Base-by-base conservation (phyloP, 2,888 invertebrate genomes). In the Drosophila birchii region DNA sequence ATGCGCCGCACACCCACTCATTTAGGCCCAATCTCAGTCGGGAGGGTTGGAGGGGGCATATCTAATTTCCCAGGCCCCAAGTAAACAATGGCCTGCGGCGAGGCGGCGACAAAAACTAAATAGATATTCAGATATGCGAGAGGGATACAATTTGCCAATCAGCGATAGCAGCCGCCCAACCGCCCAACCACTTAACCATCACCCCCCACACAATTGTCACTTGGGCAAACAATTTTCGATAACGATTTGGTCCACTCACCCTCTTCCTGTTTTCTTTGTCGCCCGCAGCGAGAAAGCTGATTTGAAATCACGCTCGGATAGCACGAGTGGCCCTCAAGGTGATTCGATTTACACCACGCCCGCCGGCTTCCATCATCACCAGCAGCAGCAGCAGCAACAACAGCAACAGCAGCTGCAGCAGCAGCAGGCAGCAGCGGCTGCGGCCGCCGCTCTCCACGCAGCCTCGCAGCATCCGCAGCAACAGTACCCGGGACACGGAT, bases 281-380 rank as follows among this genome's bases (percentile, higher is more conserved):
- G 54, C 38, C 62, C 34, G 12, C 77, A 93, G 93, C 89, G 93
- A 93, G 86, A 93, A 93, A 78, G 92, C 93, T 76, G 93, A 93
- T 86, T 89, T 93, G 84, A 93, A 93, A 84, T 92, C 93, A 76
- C 92, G 93, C 72, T 92, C 92, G 56, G 93, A 93, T 84, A 92
- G 92, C 83, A 91, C 92, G 44, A 92, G 92, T 72, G 95, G 95
- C 8, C 94, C 96, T 55, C 96, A 96, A 54, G 95, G 95, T 75
- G 96, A 96, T 91, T 96, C 96, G 26, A 95, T 96, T 68, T 96
- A 96, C 92, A 95, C 95, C 64, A 94, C 95, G 75, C 92, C 94
- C 47, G 92, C 93, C 57, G 92, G 93, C 61, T 92, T 92, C 79
- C 92, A 92, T 86, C 92, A 92, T 82, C 91, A 91, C 69, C 90